These are phyloP conservation scores for Aleiodes testaceus DNA, from an alignment of 2,888 invertebrate genomes.

Conservation along the genomic window DNA sequence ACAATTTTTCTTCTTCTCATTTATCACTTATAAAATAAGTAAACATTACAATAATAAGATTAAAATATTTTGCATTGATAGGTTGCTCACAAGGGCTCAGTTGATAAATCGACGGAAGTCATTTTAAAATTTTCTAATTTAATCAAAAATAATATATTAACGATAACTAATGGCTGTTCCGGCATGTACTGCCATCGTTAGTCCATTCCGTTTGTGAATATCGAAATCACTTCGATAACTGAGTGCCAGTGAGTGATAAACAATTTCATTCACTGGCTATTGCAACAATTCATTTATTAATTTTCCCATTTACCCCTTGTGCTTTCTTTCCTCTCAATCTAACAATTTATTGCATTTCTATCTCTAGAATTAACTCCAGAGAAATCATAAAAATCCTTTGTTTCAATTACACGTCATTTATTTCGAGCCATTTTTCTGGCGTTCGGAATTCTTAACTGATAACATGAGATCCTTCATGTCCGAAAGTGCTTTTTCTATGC, in stretches of 20 bases:
- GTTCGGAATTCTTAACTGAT: slow-evolving; percentile 74
- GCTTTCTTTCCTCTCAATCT: background rate
- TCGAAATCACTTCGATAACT: slow-evolving; percentile 1
- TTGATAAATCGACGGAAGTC: background rate
- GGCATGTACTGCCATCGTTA: slow-evolving; percentile 18
- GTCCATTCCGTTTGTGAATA: slow-evolving; percentile 9
- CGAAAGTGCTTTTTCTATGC: slow-evolving; percentile 81
- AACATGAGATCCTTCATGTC: slow-evolving; percentile 83
- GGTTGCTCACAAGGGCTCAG: slow-evolving; percentile 63
- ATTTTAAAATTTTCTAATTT: slow-evolving; percentile 25
- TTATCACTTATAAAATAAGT: slow-evolving; percentile 42
- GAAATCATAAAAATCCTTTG: background rate
- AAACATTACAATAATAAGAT: slow-evolving; percentile 50
- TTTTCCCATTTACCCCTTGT: background rate
- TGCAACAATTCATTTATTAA: background rate
- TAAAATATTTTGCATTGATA: slow-evolving; percentile 72
- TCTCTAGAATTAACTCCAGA: background rate
- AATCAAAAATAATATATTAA: slow-evolving; percentile 31
- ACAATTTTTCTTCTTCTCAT: slow-evolving; percentile 32
- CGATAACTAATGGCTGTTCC: slow-evolving; percentile 26
- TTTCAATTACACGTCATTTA: background rate
- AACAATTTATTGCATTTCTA: background rate
- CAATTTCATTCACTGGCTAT: slow-evolving; percentile 11
- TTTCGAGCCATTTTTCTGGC: slow-evolving; percentile 61
- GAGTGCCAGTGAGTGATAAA: background rate